Evolutionary conservation across 53 echinoderm and acorn worm genomes (phyloP), one percentile per base, ranked within the genome.

Genomic region (Antedon mediterranea): DNA sequence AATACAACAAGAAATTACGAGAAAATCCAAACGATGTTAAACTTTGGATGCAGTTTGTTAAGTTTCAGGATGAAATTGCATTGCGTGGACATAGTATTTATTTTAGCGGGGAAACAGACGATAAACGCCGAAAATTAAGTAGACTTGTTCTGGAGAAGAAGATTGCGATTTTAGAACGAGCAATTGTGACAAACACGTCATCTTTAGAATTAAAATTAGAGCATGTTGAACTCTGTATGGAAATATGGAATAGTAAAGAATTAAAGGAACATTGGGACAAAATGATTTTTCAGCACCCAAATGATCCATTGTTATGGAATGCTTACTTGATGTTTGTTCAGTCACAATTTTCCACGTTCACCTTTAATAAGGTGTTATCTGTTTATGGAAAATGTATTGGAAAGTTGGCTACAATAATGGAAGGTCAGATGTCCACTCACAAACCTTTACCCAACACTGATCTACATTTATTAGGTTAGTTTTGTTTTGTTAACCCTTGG

Each of bases 151-250:
- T 34, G 7, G 90, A 94, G 77, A 94, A 85, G 82, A 94, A 94
- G 73, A 87, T 89, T 15, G 44, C 91, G 32, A 91, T 94, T 70
- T 80, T 94, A 34, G 91, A 91, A 82, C 91, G 89, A 43, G 95
- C 95, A 27, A 79, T 94, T 5, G 75, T 85, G 77, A 31, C 32
- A 34, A 94, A 94, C 57, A 95, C 91, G 18, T 29, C 42, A 34
- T 85, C 83, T 32, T 26, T 91, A 31, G 82, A 81, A 29, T 79
- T 94, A 32, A 87, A 89, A 34, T 77, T 91, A 20, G 95, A 91
- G 71, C 85, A 89, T 77, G 43, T 91, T 30, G 89, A 91, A 79
- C 78, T 94, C 0, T 88, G 85, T 71, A 83, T 84, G 31, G 87
- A 91, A 72, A 79, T 78, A 28, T 94, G 89, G 95, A 85, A 85